Evolutionary conservation across 2,113 vertebrate species (phyloP).

Genomic region (Peromyscus maniculatus): DNA sequence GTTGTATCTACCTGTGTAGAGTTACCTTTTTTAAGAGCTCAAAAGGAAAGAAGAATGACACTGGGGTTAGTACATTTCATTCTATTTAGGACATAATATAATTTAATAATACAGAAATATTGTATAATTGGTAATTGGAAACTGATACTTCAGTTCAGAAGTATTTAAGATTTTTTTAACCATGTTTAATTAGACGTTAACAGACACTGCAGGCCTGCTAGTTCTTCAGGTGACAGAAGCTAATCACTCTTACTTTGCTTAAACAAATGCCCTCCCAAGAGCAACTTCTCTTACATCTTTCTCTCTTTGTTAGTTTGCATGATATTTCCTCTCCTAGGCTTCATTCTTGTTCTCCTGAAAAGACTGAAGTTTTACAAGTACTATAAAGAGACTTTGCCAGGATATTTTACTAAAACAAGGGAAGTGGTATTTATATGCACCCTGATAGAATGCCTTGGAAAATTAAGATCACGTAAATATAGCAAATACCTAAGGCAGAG

Average conservation of each 20-base stretch:
- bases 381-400: neutral
- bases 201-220: neutral
- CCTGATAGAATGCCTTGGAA: neutral
- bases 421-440: neutral
- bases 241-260: conserved; percentile 21
- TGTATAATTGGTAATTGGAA: neutral
- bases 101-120: neutral
- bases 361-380: neutral
- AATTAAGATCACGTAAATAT: neutral
- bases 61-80: neutral
- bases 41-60: neutral
- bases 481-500: neutral
- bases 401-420: neutral
- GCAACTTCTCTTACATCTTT: conserved; percentile 4
- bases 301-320: neutral
- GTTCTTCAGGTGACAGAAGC: neutral
- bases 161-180: neutral
- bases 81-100: neutral
- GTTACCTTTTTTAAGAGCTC: neutral
- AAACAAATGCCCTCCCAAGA: neutral
- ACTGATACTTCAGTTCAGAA: neutral
- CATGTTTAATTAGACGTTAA: neutral
- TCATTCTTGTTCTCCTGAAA: neutral
- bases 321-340: neutral
- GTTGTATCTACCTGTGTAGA: neutral